Evolutionary conservation across 2,113 vertebrate species (phyloP), one percentile per base, ranked within the genome.

Genomic region (Chaetorhynchus papuensis): DNA sequence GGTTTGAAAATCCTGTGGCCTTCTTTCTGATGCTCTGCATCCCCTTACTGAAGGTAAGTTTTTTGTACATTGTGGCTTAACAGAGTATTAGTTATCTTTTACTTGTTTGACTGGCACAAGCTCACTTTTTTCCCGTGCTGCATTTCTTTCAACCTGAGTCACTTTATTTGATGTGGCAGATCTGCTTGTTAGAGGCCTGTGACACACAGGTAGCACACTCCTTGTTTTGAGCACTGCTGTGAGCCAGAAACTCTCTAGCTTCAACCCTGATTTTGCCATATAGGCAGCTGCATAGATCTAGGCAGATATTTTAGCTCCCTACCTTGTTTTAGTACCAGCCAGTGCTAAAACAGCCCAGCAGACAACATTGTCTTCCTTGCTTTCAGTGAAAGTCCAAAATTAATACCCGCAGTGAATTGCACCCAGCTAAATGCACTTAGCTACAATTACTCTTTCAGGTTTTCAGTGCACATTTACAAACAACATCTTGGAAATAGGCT

Each of bases 401-500:
- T 89, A 95, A 93, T 87, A 91, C 31, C 76, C 1, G 0, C 35
- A 44, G 80, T 87, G 90, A 89, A 84, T 68, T 84, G 76, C 49
- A 84, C 65, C 53, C 49, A 78, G 69, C 61, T 60, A 95, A 92
- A 92, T 61, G 39, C 92, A 89, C 81, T 92, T 47, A 64, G 71
- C 65, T 76, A 47, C 70, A 75, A 87, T 92, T 92, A 90, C 45
- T 93, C 86, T 94, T 93, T 64, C 61, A 52, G 19, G 15, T 89
- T 94, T 95, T 93, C 90, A 82, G 61, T 31, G 88, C 19, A 10
- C 87, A 78, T 95, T 94, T 94, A 89, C 90, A 93, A 95, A 93
- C 56, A 94, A 47, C 74, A 82, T 93, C 86, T 93, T 89, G 77
- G 80, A 95, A 97, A 93, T 17, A 92, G 65, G 61, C 41, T 78